Base-by-base conservation (phyloP, 2,888 invertebrate species). In the Drosophila gaucha region DNA sequence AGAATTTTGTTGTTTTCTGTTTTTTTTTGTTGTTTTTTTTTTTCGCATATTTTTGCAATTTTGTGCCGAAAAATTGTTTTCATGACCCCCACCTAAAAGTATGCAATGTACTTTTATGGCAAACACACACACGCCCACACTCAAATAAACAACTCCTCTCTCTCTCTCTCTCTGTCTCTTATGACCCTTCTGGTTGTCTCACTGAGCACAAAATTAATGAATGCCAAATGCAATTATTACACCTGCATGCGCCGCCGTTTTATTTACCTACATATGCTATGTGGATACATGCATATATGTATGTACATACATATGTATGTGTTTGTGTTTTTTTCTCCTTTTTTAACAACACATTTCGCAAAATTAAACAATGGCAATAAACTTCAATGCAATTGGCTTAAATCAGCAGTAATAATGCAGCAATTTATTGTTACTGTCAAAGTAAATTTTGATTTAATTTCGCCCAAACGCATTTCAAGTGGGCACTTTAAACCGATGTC, bases 181-280 rank as follows among this genome's bases (percentile, higher is more conserved):
- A n/a, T 9, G 8, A 39, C 30, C 8, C 22, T 6, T 6, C n/a
- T 24, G 16, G 33, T n/a, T 18, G 30, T 31, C 31, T 31, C 68
- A 30, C 57, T 43, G 36, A 16, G 46, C 65, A 67, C 70, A 65
- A 24, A 24, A 83, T 83, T 86, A 86, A 73, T 77, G 69, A 72
- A 80, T 83, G 74, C 62, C 72, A 86, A 86, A 72, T 86, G 74
- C 72, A 83, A 83, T 86, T 82, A 83, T 75, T 74, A 72, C 80
- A 82, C 84, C 80, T 82, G 80, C 84, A 67, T 78, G 78, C 52
- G 28, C 41, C 14, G 54, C n/a, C 41, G 28, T 33, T 44, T 24
- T 31, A 55, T 22, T 20, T 36, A 20, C 24, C 9, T 22, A 28
- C 30, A 35, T 35, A 22, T 36, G 0, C 2, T 24, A 26, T 26